phyloP scores from a whole-genome alignment of 2,113 vertebrate genomes.

The Salminus brasiliensis region DNA sequence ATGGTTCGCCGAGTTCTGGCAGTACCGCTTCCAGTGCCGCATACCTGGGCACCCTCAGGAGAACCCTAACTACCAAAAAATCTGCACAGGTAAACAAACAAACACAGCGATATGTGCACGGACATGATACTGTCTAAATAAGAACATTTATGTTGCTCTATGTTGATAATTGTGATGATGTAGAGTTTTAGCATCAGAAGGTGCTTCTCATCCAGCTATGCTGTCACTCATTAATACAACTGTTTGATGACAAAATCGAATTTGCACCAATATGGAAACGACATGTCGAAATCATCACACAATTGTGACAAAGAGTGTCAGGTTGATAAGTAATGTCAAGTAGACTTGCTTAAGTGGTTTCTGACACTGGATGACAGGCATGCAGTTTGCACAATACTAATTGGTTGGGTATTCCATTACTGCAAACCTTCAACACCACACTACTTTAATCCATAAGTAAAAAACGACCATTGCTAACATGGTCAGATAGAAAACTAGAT shows the following conservation, averaged over 20 bases:
- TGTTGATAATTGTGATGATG: no score
- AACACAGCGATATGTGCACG: background rate
- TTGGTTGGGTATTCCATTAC: background rate
- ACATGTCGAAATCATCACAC: background rate
- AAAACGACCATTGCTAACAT: background rate
- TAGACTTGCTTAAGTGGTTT: no score
- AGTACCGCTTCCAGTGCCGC: slow-evolving; percentile 96
- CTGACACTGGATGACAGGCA: no score
- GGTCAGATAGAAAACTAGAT: no score
- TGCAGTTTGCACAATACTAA: no score
- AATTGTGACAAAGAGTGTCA: no score
- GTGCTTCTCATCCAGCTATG: background rate
- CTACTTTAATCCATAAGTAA: background rate
- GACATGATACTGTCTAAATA: background rate
- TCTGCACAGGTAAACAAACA: slow-evolving; percentile 84
- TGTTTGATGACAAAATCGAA: no score
- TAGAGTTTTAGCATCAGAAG: no score
- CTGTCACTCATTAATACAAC: background rate
- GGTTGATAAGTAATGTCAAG: no score
- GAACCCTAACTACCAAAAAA: slow-evolving; percentile 90
- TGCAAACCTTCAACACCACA: no score
- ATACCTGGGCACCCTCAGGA: slow-evolving; percentile 88
- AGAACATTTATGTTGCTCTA: background rate
- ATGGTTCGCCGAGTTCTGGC: slow-evolving; percentile 98
- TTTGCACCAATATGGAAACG: background rate